Evolutionary conservation across 1,140 invertebrate species (phyloP).

Genomic region (Drosophila azteca): DNA sequence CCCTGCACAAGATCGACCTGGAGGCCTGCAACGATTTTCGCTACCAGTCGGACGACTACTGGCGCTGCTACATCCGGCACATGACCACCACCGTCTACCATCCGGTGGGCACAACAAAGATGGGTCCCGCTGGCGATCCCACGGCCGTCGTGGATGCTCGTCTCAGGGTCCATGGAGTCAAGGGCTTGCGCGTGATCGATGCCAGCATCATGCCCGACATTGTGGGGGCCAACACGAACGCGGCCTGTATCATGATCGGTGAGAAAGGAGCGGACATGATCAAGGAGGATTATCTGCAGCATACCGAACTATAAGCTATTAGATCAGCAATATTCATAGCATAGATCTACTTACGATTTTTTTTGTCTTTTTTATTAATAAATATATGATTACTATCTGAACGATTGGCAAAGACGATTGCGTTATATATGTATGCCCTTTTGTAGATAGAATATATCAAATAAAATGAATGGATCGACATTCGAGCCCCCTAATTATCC

Average conservation of each 20-base stretch:
- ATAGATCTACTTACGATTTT: neutral
- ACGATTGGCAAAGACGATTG: neutral
- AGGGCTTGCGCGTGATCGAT: conserved; percentile 90
- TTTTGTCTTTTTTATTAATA: conserved; percentile 20
- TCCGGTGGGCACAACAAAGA: conserved; percentile 90
- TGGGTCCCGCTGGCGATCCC: conserved; percentile 88
- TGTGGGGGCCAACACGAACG: conserved; percentile 90
- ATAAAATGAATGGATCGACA: too few species aligned
- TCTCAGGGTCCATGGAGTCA: conserved; percentile 88
- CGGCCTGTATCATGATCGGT: conserved; percentile 90
- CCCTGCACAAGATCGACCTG: conserved; percentile 83
- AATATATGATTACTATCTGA: neutral
- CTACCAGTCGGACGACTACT: conserved; percentile 86
- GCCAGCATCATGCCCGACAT: conserved; percentile 92
- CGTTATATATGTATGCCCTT: too few species aligned
- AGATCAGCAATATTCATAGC: conserved; percentile 26
- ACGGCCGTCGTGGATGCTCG: conserved; percentile 88
- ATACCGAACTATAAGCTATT: conserved; percentile 65
- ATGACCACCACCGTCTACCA: conserved; percentile 88
- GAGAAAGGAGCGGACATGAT: conserved; percentile 91
- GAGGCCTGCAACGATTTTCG: conserved; percentile 78
- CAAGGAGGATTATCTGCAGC: conserved; percentile 84
- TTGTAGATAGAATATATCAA: too few species aligned
- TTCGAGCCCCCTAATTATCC: too few species aligned
- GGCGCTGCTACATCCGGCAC: conserved; percentile 87